phyloP scores from a whole-genome alignment of 2,113 vertebrate genomes.

The Rhipidura dahli region DNA sequence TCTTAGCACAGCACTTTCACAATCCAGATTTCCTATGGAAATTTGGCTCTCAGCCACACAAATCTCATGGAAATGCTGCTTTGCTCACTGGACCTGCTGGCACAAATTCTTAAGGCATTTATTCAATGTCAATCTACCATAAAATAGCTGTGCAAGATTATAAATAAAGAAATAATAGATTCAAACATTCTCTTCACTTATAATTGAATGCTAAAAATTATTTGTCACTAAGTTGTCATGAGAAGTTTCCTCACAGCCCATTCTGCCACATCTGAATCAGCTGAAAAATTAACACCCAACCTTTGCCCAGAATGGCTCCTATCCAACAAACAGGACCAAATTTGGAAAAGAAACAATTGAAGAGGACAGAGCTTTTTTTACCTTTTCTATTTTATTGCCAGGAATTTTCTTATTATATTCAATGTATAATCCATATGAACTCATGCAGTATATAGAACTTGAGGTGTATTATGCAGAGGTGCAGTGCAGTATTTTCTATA shows the following conservation, averaged over 20 bases:
- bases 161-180: neutral
- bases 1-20: neutral
- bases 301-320: neutral
- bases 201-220: neutral
- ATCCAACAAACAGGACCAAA: neutral
- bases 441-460: neutral
- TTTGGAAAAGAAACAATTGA: neutral
- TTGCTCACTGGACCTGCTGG: neutral
- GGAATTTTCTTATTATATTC: neutral
- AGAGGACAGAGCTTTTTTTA: neutral
- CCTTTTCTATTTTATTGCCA: neutral
- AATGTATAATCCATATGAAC: rapidly evolving
- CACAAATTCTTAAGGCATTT: neutral
- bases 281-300: neutral
- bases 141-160: neutral
- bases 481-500: neutral
- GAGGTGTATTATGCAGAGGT: neutral
- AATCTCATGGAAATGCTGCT: neutral
- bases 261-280: neutral
- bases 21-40: neutral
- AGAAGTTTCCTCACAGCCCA: neutral
- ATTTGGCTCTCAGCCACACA: neutral
- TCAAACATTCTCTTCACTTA: neutral
- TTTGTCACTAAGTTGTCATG: neutral
- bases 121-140: neutral